Percentiles rank a stretch among this genome's conserved stretches.
These are phyloP conservation scores for Cossypha heuglini DNA, from an alignment of 2,797 vertebrate genomes.

Conservation along the genomic window DNA sequence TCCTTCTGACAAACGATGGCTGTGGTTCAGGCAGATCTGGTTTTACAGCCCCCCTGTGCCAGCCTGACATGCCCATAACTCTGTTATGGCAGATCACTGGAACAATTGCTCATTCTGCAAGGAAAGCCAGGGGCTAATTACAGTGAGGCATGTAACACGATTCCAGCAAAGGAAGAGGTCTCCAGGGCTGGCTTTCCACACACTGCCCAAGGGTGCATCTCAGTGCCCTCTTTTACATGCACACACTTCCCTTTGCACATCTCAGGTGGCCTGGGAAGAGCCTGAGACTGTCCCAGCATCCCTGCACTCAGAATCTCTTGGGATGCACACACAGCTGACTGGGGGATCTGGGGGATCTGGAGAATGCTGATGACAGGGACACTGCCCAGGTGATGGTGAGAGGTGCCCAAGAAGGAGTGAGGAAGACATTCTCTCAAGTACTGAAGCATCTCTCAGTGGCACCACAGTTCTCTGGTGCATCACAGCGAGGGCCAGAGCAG, in stretches of 20 bases:
- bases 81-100: slow-evolving; percentile 3
- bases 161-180: not conserved
- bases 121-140: slow-evolving; percentile 1
- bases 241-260: not conserved
- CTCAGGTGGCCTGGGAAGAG: not conserved
- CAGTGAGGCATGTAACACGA: not conserved
- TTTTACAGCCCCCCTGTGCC: slow-evolving; percentile 53
- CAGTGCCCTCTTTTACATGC: not conserved
- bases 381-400: not conserved
- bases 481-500: fast-evolving
- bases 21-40: slow-evolving; percentile 4
- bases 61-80: slow-evolving; percentile 14
- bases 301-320: not conserved
- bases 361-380: not conserved
- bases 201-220: not conserved
- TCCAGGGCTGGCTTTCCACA: not conserved
- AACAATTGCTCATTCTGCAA: not conserved
- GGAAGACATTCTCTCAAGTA: fast-evolving
- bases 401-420: not conserved
- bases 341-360: not conserved
- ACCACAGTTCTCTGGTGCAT: not conserved
- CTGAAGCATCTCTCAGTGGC: not conserved
- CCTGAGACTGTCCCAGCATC: not conserved
- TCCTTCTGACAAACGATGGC: not conserved
- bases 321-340: fast-evolving